Conservation (phyloP, 2,797 vertebrate species). For the Fratercula arctica region DNA sequence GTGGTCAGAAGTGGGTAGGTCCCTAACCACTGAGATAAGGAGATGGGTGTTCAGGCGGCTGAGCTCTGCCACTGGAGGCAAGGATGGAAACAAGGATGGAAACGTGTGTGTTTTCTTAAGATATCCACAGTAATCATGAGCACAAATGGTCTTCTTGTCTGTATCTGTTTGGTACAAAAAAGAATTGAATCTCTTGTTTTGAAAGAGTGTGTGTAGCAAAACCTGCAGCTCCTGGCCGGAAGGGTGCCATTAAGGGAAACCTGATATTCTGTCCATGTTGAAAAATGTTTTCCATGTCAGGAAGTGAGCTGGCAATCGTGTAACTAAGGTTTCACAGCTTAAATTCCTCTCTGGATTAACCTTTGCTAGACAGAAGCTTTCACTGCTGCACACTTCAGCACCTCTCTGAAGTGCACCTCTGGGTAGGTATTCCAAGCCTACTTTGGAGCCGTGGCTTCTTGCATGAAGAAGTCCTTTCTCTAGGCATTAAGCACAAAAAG, state of each 20-base stretch:
- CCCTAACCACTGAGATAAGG: neutral
- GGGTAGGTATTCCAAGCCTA: neutral
- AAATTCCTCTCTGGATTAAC: neutral
- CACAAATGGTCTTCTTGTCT: neutral
- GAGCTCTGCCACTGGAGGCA: neutral
- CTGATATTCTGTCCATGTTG: neutral
- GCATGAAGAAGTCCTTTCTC: neutral
- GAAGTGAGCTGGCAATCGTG: neutral
- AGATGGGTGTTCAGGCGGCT: neutral
- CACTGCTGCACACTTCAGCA: neutral
- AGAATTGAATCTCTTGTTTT: neutral
- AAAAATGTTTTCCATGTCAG: neutral
- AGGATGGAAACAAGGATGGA: neutral
- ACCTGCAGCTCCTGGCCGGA: neutral
- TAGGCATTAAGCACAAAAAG: neutral
- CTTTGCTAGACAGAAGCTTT: neutral
- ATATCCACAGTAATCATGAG: neutral
- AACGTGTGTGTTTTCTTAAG: neutral
- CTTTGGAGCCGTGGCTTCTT: neutral
- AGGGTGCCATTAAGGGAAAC: neutral
- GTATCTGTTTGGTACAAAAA: neutral
- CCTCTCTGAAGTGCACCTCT: neutral
- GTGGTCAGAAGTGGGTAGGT: neutral
- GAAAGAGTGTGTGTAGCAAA: neutral
- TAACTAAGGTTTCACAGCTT: neutral